A percentile compares a stretch with the other conserved stretches of the same genome.
phyloP scores from a whole-genome alignment of 2,113 vertebrate species.

The Caranx ignobilis region DNA sequence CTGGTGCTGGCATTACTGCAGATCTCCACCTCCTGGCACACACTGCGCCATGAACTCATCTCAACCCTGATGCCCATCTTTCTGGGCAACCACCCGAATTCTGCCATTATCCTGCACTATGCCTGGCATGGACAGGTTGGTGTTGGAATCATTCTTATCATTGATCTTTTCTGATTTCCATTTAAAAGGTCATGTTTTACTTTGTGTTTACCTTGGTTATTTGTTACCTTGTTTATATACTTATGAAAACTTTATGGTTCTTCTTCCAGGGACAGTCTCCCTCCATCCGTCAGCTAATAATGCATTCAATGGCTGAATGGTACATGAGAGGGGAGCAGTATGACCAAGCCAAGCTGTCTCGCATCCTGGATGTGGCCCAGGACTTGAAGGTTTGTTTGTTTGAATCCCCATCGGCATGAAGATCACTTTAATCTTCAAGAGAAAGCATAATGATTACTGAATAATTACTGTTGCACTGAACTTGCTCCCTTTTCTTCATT shows the following conservation, averaged over 20 bases:
- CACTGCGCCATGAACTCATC: conserved; percentile 97
- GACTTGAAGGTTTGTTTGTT: conserved; percentile 93
- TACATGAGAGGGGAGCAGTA: conserved; percentile 99
- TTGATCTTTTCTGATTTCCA: background rate
- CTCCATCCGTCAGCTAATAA: conserved; percentile 98
- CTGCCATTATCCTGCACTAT: conserved; percentile 99
- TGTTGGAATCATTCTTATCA: background rate
- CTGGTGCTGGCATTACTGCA: conserved; percentile 95
- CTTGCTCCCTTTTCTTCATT: background rate
- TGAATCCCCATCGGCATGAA: background rate
- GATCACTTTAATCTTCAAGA: background rate
- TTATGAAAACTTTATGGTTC: background rate
- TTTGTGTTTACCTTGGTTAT: background rate
- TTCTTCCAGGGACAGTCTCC: conserved; percentile 94
- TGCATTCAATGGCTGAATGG: conserved; percentile 99
- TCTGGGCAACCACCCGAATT: conserved; percentile 98
- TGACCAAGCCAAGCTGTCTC: conserved; percentile 97
- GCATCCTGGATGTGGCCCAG: conserved; percentile 98
- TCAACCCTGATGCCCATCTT: conserved; percentile 99
- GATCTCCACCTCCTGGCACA: conserved; percentile 98
- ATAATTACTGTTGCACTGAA: background rate
- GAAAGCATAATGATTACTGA: background rate
- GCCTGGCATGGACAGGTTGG: conserved; percentile 99
- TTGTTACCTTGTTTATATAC: background rate
- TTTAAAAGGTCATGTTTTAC: background rate